Conservation (phyloP, 2,888 invertebrate species). For the Acrocyrtus sp. region DNA sequence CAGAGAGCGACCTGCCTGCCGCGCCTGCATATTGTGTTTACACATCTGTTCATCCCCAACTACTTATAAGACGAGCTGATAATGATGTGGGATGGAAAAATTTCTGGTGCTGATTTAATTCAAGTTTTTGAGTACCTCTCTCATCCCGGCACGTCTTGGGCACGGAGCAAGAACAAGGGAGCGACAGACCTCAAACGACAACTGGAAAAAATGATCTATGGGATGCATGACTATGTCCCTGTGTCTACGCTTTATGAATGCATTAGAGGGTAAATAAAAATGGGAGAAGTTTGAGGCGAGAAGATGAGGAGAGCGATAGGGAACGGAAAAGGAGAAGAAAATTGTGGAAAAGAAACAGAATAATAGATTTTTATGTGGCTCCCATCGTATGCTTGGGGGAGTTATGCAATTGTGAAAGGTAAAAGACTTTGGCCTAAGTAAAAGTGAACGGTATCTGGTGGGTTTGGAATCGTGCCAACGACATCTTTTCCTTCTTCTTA, state of each 20-base stretch:
- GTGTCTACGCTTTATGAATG: conserved; percentile 32
- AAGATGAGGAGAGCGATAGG: too few relatives aligned
- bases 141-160: conserved; percentile 6
- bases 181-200: conserved; percentile 38
- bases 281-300: conserved; percentile 10
- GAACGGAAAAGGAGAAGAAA: too few relatives aligned
- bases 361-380: conserved; percentile 29
- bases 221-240: conserved; percentile 25
- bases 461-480: conserved; percentile 33
- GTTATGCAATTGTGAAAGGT: neutral
- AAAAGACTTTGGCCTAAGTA: too few relatives aligned
- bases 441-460: too few relatives aligned
- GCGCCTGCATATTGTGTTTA: too few relatives aligned
- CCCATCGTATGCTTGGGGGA: neutral
- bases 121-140: conserved; percentile 23
- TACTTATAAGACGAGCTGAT: too few relatives aligned
- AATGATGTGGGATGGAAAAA: conserved; percentile 11
- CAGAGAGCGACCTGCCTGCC: too few relatives aligned
- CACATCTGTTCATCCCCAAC: too few relatives aligned
- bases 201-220: conserved; percentile 38
- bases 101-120: conserved; percentile 33
- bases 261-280: conserved; percentile 15
- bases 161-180: neutral
- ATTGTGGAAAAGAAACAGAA: conserved; percentile 29
- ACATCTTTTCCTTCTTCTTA: conserved; percentile 32